phyloP scores from a whole-genome alignment of 2,113 vertebrate genomes.

The Narcine bancroftii region DNA sequence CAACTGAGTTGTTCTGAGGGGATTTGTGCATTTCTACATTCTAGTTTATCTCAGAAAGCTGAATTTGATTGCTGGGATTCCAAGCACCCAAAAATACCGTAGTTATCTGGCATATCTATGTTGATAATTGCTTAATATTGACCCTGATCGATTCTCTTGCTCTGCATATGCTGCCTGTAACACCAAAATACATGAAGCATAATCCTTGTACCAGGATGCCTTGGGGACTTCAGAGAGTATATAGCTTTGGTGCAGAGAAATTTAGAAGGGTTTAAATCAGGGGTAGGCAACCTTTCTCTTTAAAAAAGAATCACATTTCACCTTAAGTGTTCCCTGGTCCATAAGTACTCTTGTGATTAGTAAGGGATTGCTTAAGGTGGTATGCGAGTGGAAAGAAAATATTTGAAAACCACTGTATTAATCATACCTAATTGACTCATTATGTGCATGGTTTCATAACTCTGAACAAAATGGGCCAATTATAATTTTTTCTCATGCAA shows the following conservation, averaged over 20 bases:
- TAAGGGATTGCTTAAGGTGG: too few species aligned
- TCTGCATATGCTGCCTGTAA: slow-evolving; percentile 2
- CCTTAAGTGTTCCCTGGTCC: too few species aligned
- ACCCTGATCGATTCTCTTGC: slow-evolving; percentile 12
- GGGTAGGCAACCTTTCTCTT: too few species aligned
- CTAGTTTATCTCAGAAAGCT: slow-evolving; percentile 11
- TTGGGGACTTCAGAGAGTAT: background rate
- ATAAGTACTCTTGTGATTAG: too few species aligned
- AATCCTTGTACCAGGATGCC: background rate
- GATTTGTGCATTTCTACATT: background rate
- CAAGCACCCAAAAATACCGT: background rate
- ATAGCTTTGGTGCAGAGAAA: background rate
- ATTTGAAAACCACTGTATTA: too few species aligned
- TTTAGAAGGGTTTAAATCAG: background rate
- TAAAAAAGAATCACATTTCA: too few species aligned
- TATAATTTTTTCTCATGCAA: too few species aligned
- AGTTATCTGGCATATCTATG: slow-evolving; percentile 27
- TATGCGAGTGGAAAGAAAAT: too few species aligned
- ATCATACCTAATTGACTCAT: too few species aligned
- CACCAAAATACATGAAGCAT: slow-evolving; percentile 21
- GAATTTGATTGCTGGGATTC: background rate
- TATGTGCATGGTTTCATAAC: too few species aligned
- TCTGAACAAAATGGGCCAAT: too few species aligned
- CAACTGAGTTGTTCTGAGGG: background rate
- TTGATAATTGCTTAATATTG: slow-evolving; percentile 2